Base-by-base conservation (phyloP, 2,113 vertebrate genomes). In the Falcunculus frontatus region DNA sequence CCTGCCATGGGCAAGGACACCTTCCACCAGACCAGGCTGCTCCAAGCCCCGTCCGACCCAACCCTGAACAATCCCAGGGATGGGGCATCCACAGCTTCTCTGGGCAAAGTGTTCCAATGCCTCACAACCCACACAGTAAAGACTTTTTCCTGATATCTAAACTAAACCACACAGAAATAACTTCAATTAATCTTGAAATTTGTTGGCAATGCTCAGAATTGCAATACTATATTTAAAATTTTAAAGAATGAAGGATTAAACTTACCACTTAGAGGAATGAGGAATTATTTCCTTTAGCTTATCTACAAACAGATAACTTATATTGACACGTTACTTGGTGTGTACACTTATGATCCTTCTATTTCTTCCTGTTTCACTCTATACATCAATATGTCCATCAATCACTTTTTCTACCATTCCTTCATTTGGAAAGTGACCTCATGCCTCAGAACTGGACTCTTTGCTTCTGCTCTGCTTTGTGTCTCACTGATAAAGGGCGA, bases 21-120 rank as follows among this genome's bases (percentile, higher is more conserved):
- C 2, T 75, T n/a, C 25, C 25, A 30, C 42, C 10, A 3, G 1
- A 1, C 41, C 69, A 65, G 11, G 18, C 5, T 29, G 9, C n/a
- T 41, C 19, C 3, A 4, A 64, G 16, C 6, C 13, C 19, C 5
- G 10, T 35, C 20, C 32, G 18, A 17, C 13, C 32, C 21, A 3
- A 2, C 44, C 21, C 26, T 50, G 52, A 10, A 35, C 37, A 35
- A 7, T 35, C 9, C 21, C 44, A 67, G 62, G 32, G 19, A 35
- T 86, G 32, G 32, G 9, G 20, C 10, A 85, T 1, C 20, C 83
- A 33, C 23, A 55, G 1, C 14, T 63, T 8, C 69, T 39, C 81
- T 37, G 33, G 1, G 1, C 4, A 46, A 14, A 5, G 27, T 46
- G 17, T 39, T 25, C 33, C 39, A 55, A 49, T 0, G 13, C 29